Percentiles rank a stretch among this genome's conserved stretches.
These are phyloP conservation scores for Gandaritis pyraliata DNA, from an alignment of 2,888 invertebrate species.

Conservation along the genomic window DNA sequence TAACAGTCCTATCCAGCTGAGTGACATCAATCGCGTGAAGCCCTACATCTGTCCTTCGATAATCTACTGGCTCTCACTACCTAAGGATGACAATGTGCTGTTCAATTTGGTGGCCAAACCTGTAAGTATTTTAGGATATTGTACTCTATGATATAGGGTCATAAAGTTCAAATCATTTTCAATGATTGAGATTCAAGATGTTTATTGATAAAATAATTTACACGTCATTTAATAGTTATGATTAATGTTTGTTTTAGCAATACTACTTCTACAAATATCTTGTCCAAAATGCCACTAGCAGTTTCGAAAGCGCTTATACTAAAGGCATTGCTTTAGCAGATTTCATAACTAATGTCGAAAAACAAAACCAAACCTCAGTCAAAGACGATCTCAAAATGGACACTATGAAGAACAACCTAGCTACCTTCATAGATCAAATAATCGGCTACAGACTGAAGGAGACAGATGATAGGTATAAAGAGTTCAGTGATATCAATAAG, in stretches of 20 bases:
- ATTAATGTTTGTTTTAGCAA: constrained; percentile 58
- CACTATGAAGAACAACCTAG: constrained; percentile 58
- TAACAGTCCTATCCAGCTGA: constrained; percentile 55
- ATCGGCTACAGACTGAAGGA: constrained; percentile 60
- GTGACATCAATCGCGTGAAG: constrained; percentile 54
- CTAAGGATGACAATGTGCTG: constrained; percentile 72
- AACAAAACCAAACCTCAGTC: constrained; percentile 52
- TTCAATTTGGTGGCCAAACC: constrained; percentile 74
- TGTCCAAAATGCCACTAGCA: constrained; percentile 62
- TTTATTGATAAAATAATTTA: too few species aligned
- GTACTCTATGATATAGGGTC: neutral
- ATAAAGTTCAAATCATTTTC: neutral
- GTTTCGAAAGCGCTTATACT: constrained; percentile 60
- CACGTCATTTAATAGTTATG: too few species aligned
- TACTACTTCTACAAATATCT: constrained; percentile 66
- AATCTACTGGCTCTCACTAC: constrained; percentile 77
- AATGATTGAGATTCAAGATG: too few species aligned
- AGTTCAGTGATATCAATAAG: constrained; percentile 62
- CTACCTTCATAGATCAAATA: constrained; percentile 56
- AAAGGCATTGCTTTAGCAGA: constrained; percentile 55
- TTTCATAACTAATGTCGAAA: constrained; percentile 52
- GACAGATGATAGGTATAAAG: constrained; percentile 55
- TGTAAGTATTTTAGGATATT: constrained; percentile 56
- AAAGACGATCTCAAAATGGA: constrained; percentile 54
- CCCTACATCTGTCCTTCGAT: constrained; percentile 75